Evolutionary conservation across 2,888 invertebrate genomes (phyloP), one percentile per base, ranked within the genome.

Genomic region (Dysmachus trigonus): DNA sequence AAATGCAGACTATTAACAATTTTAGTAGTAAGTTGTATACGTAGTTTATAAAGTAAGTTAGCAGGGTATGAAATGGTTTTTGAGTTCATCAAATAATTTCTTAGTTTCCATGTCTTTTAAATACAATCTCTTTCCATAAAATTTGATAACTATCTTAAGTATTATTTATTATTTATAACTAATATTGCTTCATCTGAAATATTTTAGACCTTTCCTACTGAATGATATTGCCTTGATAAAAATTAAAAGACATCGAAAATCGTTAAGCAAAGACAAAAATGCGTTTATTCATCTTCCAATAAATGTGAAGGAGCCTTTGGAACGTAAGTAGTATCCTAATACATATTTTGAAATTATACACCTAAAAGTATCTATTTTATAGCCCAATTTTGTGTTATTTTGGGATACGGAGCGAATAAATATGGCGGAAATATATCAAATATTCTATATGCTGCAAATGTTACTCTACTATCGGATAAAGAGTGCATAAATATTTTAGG

Each of bases 151-250:
- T n/a, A n/a, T 8, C 31, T 8, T 2, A 31, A 31, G 3, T 74
- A 15, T 31, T 5, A 31, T 31, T 31, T 31, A 31, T 31, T 31
- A 31, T 3, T 3, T 3, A 3, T 31, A 31, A 31, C 2, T 31
- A 31, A 31, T 41, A 41, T 15, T 41, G 3, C 13, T 38, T 13
- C 15, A 41, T 41, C 38, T 38, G 38, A 38, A 41, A 13, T 38
- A 13, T 77, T 86, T 38, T 81, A 92, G 92, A 6, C 89, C 88
- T 18, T 90, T 89, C 86, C 89, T 90, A 62, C 90, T 89, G 47
- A 91, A 92, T 88, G 92, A 92, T 76, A 92, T 92, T 72, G 91
- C 91, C 0, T 86, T 92, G 33, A 88, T 91, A 22, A 88, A 89
- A 30, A 87, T 91, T 86, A 87, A 85, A 38, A 76, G 13, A 2